These are phyloP conservation scores for Cricetomys ansorgei DNA, from an alignment of 2,113 vertebrate species.

Conservation along the genomic window DNA sequence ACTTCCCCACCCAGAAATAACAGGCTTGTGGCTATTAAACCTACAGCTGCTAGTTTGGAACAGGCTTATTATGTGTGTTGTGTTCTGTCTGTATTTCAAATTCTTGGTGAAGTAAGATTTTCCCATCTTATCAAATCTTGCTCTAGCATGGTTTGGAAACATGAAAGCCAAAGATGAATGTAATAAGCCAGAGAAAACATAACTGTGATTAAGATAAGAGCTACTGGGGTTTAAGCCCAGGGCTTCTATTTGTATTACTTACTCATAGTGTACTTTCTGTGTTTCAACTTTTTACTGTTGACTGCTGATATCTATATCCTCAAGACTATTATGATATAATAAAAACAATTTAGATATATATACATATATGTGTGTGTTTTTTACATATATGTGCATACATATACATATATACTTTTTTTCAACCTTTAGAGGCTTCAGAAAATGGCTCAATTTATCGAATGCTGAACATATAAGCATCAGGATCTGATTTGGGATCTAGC, in stretches of 20 bases:
- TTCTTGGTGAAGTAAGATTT: not conserved
- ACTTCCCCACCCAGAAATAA: not conserved
- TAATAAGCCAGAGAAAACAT: not conserved
- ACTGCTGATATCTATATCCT: not conserved
- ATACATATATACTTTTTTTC: not conserved
- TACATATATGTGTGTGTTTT: not conserved
- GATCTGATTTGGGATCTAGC: not conserved
- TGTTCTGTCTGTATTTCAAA: not conserved
- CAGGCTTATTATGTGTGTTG: not conserved
- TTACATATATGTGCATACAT: not conserved
- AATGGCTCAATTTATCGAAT: not conserved
- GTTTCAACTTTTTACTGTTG: not conserved
- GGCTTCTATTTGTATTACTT: not conserved
- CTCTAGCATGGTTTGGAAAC: not conserved
- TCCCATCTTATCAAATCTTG: not conserved
- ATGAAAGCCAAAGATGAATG: not conserved
- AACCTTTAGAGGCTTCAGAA: not conserved
- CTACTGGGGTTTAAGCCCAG: not conserved
- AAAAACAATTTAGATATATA: not conserved
- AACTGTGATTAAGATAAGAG: slow-evolving; percentile 3
- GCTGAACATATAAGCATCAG: not conserved
- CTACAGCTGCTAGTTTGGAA: not conserved
- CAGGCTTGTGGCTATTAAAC: not conserved
- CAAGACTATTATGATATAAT: not conserved
- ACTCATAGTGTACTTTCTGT: not conserved